These are phyloP conservation scores for Cyphomyrus plagiostoma DNA, from an alignment of 2,113 vertebrate genomes.

Conservation along the genomic window DNA sequence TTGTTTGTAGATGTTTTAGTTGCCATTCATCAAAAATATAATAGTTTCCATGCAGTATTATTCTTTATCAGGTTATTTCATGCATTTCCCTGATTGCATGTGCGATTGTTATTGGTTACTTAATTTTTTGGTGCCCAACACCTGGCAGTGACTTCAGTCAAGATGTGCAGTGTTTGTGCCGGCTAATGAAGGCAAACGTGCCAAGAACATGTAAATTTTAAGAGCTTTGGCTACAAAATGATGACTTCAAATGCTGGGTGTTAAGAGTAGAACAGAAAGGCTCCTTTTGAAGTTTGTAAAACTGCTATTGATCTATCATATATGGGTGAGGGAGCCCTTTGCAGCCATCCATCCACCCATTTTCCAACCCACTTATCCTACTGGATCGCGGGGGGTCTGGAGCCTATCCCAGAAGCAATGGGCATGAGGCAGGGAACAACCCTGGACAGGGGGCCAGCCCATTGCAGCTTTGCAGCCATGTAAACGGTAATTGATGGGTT, in stretches of 20 bases:
- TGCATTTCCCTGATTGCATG: background rate
- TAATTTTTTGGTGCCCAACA: background rate
- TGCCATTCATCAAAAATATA: background rate
- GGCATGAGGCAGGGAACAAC: too few species aligned
- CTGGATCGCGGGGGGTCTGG: too few species aligned
- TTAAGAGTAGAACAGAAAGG: background rate
- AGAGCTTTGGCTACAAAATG: background rate
- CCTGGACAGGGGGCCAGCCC: too few species aligned
- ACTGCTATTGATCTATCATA: background rate
- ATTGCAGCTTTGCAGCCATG: background rate
- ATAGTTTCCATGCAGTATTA: background rate
- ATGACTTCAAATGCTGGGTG: background rate
- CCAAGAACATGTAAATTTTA: background rate
- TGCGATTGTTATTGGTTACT: background rate
- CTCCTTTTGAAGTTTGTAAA: background rate
- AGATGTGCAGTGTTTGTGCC: background rate
- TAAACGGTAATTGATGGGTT: background rate
- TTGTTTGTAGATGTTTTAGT: background rate
- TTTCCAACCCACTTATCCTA: too few species aligned
- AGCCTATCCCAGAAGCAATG: too few species aligned
- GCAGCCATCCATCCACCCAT: background rate
- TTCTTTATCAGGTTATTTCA: background rate
- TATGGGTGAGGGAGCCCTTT: background rate
- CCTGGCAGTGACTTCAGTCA: background rate
- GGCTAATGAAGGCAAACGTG: background rate